phyloP scores from a whole-genome alignment of 2,888 invertebrate species.

The Nyleta sp. region DNA sequence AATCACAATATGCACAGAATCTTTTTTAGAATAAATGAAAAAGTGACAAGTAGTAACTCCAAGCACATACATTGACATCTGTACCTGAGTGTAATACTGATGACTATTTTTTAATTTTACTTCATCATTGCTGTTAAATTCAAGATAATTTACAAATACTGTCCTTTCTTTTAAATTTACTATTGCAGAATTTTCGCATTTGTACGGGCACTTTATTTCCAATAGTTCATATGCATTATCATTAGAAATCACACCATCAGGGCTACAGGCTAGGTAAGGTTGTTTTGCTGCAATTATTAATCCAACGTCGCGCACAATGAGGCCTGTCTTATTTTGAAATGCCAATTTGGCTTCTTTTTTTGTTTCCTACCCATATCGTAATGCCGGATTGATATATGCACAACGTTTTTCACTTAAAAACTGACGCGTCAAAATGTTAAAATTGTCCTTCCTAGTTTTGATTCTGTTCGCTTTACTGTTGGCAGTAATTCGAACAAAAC shows the following conservation, averaged over 20 bases:
- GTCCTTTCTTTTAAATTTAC: not conserved
- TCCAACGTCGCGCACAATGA: slow-evolving; percentile 1
- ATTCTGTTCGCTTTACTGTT: too few species aligned
- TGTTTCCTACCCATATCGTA: not conserved
- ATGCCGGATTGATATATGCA: not conserved
- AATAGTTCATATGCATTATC: not conserved
- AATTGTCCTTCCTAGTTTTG: too few species aligned
- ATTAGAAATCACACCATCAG: not conserved
- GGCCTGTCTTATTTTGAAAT: not conserved
- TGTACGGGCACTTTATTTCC: not conserved
- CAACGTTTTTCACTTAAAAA: not conserved
- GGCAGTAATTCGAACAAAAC: too few species aligned
- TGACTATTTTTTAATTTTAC: not conserved
- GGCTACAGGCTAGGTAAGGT: not conserved
- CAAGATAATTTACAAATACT: not conserved
- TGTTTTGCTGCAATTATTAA: not conserved
- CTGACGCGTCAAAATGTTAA: not conserved
- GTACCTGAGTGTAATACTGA: slow-evolving; percentile 3
- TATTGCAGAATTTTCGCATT: not conserved
- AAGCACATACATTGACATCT: not conserved
- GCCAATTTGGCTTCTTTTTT: not conserved
- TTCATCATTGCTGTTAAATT: not conserved
- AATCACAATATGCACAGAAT: not conserved
- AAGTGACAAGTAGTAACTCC: slow-evolving; percentile 1
- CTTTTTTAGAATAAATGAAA: not conserved